Percentiles rank a stretch among this genome's conserved stretches.
Evolutionary conservation across 1,140 invertebrate genomes (phyloP).

Genomic region (Drosophila subpulchrella): DNA sequence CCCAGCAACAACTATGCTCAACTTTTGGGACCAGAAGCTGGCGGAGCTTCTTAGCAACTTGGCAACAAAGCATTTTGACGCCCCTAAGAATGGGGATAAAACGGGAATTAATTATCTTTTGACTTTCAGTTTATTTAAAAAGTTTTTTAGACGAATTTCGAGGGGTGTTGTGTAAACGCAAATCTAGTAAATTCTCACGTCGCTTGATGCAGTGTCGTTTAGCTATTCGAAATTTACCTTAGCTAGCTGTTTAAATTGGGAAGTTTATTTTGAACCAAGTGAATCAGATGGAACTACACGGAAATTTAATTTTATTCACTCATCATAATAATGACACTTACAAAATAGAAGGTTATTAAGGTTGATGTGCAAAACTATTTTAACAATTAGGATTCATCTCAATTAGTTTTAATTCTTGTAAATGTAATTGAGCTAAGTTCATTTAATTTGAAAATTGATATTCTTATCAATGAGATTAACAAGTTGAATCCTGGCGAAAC

Average conservation of each 20-base stretch:
- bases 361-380: no score
- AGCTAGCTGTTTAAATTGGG: not conserved
- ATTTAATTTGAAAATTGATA: no score
- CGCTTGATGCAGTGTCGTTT: constrained; percentile 5
- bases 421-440: no score
- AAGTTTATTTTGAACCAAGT: not conserved
- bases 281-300: no score
- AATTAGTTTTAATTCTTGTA: no score
- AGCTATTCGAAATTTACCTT: not conserved
- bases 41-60: constrained; percentile 44
- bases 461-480: no score
- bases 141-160: constrained; percentile 30
- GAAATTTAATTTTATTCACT: no score
- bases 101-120: constrained; percentile 70
- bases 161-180: not conserved
- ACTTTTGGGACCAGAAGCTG: constrained; percentile 3
- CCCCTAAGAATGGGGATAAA: constrained; percentile 21
- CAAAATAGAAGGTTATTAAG: no score
- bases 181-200: constrained; percentile 27
- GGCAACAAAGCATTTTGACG: constrained; percentile 49
- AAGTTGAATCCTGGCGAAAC: no score
- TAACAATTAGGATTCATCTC: no score
- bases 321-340: no score
- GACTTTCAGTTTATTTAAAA: constrained; percentile 60
- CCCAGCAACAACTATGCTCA: constrained; percentile 25